Evolutionary conservation across 1,140 invertebrate genomes (phyloP), one percentile per base, ranked within the genome.

Genomic region (Drosophila miranda): DNA sequence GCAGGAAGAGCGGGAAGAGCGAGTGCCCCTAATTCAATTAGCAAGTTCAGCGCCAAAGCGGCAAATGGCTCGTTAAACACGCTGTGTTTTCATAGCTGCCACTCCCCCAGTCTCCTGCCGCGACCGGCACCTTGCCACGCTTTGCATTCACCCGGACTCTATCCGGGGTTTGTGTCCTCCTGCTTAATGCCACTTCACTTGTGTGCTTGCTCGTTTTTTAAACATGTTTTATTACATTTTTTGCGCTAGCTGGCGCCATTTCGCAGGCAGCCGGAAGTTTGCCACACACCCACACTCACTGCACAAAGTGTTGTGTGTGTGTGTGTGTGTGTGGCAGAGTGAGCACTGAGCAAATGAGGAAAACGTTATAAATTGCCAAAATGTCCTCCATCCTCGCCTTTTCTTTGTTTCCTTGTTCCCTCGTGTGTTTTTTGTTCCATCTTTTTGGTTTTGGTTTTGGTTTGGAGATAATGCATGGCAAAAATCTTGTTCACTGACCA

Each of bases 11-110:
- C 11, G 28, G 50, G 28, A 3, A 30, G 2, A 68, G 51, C 62
- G 71, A 58, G 62, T 69, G 73, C 51, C 73, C 81, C 77, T 84
- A 84, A 84, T 84, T 84, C 82, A 84, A 84, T 84, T 84, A 84
- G 82, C 82, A 86, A 86, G 77, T 86, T 86, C 82, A 86, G 74
- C 78, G 82, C 81, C 82, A 86, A 87, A 86, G 82, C 77, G 59
- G 81, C 82, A 86, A 86, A 86, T 86, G 81, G 82, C 81, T 86
- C 81, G 82, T 86, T 86, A 86, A 86, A 86, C 81, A 86, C 81
- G 82, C 81, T 87, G 71, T 86, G 77, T 78, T 71, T 83, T 78
- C 74, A 52, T 56, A 50, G n/a, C 48, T 41, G 14, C 21, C 46
- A 34, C 1, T 41, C 7, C 44, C 34, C 16, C 6, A 28, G 14